Base-by-base conservation (phyloP, 1,140 invertebrate species). In the Nasonia longicornis region DNA sequence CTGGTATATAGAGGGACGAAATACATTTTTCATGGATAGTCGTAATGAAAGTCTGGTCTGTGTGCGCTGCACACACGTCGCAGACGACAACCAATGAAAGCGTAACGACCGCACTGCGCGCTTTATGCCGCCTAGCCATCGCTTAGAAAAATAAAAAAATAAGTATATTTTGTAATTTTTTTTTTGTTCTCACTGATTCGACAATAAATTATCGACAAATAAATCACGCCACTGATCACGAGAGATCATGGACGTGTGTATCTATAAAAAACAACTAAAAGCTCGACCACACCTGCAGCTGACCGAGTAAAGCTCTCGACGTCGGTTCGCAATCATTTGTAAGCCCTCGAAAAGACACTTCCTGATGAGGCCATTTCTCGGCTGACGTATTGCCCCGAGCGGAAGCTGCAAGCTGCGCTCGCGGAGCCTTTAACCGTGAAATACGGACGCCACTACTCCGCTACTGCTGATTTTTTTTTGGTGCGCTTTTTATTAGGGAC, bases 311-410 rank as follows among this genome's bases (percentile, higher is more conserved):
- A 78, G 69, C 35, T 78, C 66, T 52, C 22, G 42, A 3, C 31
- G 31, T 11, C 22, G 2, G 22, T 12, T 20, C 8, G 45, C 14
- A 64, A 79, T 79, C 69, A 64, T 79, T 79, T 79, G 48, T 63
- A 71, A 45, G 52, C 52, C 31, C 52, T 63, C 48, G 70, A 79
- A 45, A 78, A 52, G 77, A 79, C 69, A 72, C 69, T 72, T 72
- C n/a, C n/a, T 72, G 69, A 79, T 79, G 77, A 79, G 77, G 52
- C 48, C 69, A 63, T 79, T 79, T 38, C 69, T 6, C 22, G 20
- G 52, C 35, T 79, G 77, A 79, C 12, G 52, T 64, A 79, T 72
- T 42, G 69, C 69, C 7, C 16, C 67, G 26, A 66, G 20, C 14
- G 45, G 31, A 58, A 52, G 52, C 16, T 29, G 12, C 31, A 11